Conservation (phyloP, 2,888 invertebrate species). For the Vannuccia rotundouncinata region DNA sequence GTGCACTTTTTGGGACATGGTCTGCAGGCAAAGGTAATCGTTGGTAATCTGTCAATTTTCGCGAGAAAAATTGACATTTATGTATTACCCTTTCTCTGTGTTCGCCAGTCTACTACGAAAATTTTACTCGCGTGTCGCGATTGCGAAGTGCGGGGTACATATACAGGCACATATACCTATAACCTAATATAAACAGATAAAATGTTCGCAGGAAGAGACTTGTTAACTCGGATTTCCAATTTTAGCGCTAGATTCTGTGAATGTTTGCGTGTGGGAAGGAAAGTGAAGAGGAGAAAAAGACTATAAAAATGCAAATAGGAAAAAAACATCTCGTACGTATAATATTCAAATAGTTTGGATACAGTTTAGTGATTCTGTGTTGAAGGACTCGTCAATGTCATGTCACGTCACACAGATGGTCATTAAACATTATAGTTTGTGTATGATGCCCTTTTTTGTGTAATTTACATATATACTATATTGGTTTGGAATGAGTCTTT, state of each 20-base stretch:
- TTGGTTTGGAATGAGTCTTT: too few relatives aligned
- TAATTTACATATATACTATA: too few relatives aligned
- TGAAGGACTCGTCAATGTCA: neutral
- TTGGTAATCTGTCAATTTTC: conserved; percentile 9
- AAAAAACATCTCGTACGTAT: conserved; percentile 5
- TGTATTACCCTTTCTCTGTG: neutral
- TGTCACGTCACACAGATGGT: too few relatives aligned
- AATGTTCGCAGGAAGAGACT: neutral
- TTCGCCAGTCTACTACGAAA: conserved; percentile 2
- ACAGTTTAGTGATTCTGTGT: neutral
- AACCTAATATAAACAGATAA: neutral
- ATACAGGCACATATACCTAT: too few relatives aligned
- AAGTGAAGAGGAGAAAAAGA: conserved; percentile 16
- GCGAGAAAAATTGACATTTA: conserved; percentile 7
- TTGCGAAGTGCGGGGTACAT: neutral
- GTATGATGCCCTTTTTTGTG: too few relatives aligned
- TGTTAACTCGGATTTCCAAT: conserved; percentile 11
- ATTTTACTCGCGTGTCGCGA: neutral
- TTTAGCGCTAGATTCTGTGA: neutral
- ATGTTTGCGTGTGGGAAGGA: neutral
- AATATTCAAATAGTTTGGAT: conserved; percentile 21
- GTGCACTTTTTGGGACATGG: conserved; percentile 19
- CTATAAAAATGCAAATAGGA: conserved; percentile 24
- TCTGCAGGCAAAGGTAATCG: neutral
- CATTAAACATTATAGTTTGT: too few relatives aligned